A percentile compares a stretch with the other conserved stretches of the same genome.
phyloP scores from a whole-genome alignment of 2,888 invertebrate genomes.

The Crepidodera aurea region DNA sequence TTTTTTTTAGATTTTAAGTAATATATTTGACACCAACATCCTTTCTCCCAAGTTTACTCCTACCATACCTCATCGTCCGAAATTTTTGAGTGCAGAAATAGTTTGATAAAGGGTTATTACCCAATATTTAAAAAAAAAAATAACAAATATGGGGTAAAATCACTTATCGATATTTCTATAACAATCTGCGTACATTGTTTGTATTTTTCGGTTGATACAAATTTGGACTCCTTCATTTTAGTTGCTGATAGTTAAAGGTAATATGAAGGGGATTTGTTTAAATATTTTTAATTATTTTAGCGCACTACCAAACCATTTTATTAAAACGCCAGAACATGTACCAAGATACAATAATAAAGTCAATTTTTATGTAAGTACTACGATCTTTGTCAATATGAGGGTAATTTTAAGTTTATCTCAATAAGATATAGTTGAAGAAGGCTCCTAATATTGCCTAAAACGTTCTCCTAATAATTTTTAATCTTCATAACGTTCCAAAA shows the following conservation, averaged over 20 bases:
- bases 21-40: conserved; percentile 16
- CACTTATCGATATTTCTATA: neutral
- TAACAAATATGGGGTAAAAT: neutral
- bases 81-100: conserved; percentile 1
- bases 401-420: neutral
- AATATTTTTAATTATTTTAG: conserved; percentile 40
- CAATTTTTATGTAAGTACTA: conserved; percentile 40
- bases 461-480: neutral
- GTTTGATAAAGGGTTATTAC: neutral
- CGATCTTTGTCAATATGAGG: neutral
- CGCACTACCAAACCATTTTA: conserved; percentile 39
- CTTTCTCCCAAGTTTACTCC: conserved; percentile 31
- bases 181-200: conserved; percentile 2
- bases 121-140: neutral
- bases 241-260: conserved; percentile 18
- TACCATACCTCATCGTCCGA: conserved; percentile 13
- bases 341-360: conserved; percentile 41
- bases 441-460: neutral
- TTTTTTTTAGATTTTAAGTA: conserved; percentile 1
- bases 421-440: neutral
- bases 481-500: too few relatives aligned
- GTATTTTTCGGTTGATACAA: conserved; percentile 39
- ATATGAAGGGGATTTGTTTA: conserved; percentile 10
- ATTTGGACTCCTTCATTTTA: conserved; percentile 43
- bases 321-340: conserved; percentile 41